Base-by-base conservation (phyloP, 2,113 vertebrate species). In the Hiodon tergisus region DNA sequence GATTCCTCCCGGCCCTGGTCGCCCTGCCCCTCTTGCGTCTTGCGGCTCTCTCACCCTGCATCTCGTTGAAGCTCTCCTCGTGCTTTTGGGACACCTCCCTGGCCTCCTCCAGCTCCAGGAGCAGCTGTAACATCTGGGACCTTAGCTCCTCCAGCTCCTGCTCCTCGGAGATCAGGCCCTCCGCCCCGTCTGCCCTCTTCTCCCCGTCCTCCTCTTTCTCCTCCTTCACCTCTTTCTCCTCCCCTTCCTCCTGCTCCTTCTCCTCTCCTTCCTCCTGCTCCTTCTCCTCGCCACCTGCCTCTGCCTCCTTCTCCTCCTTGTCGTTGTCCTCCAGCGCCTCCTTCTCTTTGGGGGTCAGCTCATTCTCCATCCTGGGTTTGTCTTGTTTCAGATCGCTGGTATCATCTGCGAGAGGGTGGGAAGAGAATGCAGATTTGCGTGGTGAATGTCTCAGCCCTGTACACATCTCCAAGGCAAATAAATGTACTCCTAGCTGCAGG, bases 71-170 rank as follows among this genome's bases (percentile, higher is more conserved):
- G 78, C 89, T 92, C 6, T 94, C 94, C 79, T 95, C 91, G 9
- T 96, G 93, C 79, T 93, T 92, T 79, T 90, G 89, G 3, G 92
- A 92, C 6, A 87, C 87, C 69, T 94, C 90, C 14, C 89, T 83
- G 0, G 91, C 86, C 81, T 94, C 92, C 16, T 94, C 93, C 84
- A 95, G 86, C 72, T 95, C 93, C 14, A 92, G 79, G 75, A 94
- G 85, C 76, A 95, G 87, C 76, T 90, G 92, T 1, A 91, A 62
- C 76, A 94, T 84, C 86, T 94, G 93, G 31, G 84, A 83, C 76
- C 88, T 88, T 72, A 93, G 80, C 74, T 92, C 89, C 77, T 93
- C 90, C 80, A 87, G 82, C 86, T 95, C 93, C 10, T 91, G 89
- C 82, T 93, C 92, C 0, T 92, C 90, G 0, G 88, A 90, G 81